A percentile compares a stretch with the other conserved stretches of the same genome.
Evolutionary conservation across 2,888 invertebrate species (phyloP).

Genomic region (Gymnocheta viridis): DNA sequence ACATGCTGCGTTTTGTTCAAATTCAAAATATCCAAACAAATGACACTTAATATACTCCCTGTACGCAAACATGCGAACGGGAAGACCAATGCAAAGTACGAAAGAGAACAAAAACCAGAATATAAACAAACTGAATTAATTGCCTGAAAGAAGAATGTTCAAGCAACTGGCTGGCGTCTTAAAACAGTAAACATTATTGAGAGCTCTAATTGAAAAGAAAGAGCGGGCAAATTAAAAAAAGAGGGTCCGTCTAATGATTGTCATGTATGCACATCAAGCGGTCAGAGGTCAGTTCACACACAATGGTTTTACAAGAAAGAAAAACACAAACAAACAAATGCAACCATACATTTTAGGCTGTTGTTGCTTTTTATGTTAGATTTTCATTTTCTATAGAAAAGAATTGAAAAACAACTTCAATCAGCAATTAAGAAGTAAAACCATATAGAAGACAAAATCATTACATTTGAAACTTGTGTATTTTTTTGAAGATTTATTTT

Average conservation of each 20-base stretch:
- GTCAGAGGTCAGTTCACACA: slow-evolving; percentile 54
- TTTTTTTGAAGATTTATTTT: too few species aligned
- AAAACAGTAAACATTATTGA: background rate
- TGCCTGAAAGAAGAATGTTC: slow-evolving; percentile 10
- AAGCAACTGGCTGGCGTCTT: slow-evolving; percentile 48
- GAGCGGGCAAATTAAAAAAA: background rate
- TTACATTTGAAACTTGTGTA: too few species aligned
- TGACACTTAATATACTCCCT: slow-evolving; percentile 6
- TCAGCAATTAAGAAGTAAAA: background rate
- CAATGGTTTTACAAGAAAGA: slow-evolving; percentile 23
- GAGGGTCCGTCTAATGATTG: background rate
- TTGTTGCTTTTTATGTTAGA: background rate
- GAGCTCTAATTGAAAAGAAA: background rate
- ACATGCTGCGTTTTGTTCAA: slow-evolving; percentile 4
- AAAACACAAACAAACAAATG: background rate
- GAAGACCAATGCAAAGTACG: background rate
- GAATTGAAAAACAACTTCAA: background rate
- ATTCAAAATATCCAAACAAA: slow-evolving; percentile 33
- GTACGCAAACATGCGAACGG: background rate
- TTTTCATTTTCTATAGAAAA: background rate
- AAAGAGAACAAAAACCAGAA: background rate
- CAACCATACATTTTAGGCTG: too few species aligned
- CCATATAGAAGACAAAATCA: background rate
- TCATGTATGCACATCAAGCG: background rate
- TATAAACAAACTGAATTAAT: slow-evolving; percentile 1